Evolutionary conservation across 2,113 vertebrate species (phyloP), one percentile per base, ranked within the genome.

Genomic region (Etia nguti): DNA sequence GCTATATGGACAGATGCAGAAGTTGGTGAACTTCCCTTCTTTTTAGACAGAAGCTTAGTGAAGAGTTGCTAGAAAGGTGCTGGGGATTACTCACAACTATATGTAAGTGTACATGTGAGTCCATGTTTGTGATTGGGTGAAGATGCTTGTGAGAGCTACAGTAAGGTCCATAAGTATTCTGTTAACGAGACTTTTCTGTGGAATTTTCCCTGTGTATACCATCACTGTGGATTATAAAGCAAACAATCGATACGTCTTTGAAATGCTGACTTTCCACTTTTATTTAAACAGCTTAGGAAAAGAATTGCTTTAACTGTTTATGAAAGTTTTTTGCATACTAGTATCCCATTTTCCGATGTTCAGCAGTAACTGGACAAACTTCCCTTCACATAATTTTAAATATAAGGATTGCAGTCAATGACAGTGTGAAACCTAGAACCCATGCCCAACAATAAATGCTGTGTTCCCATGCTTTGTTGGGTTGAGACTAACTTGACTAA

Each of bases 11-110:
- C 41, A 82, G 50, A 82, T 80, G 86, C 4, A 48, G 79, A 48
- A 92, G 90, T 77, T 89, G 83, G 90, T 91, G 55, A 54, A 87
- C 80, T 83, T 91, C 57, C 52, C 50, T 36, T 90, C 46, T 77
- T 84, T 89, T 57, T 68, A 68, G 6, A 60, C 55, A 54, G 46
- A 82, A 77, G 77, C 80, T 87, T 34, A 38, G 26, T 86, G 57
- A 90, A 77, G 29, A 82, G 81, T 89, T 77, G 55, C 20, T 5
- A 6, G 54, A 65, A 73, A 26, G 2, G 0, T 73, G 8, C 15
- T 62, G 9, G 77, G 48, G 81, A 89, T 3, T 6, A 46, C 54
- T 89, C n/a, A 2, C 52, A 0, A 13, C 24, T 81, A 8, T 55
- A 50, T 82, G 55, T 31, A 18, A 73, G 38, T 73, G 38, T 73